Conservation (phyloP, 2,113 vertebrate genomes). For the Prionailurus bengalensis region DNA sequence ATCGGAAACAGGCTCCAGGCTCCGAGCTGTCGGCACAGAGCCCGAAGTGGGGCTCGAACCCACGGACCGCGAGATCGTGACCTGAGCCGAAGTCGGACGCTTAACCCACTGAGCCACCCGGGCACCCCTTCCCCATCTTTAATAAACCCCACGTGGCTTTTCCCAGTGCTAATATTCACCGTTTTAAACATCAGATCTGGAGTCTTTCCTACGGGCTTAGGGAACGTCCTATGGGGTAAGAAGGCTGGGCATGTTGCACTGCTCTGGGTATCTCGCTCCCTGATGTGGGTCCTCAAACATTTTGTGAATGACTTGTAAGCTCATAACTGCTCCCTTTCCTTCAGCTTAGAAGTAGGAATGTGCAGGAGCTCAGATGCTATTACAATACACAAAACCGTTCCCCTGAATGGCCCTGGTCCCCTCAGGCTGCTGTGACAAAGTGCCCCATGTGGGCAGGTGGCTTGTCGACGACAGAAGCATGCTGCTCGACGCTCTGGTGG, state of each 20-base stretch:
- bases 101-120: too few relatives aligned
- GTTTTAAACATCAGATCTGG: neutral
- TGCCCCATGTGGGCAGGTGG: accelerated
- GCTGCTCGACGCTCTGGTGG: neutral
- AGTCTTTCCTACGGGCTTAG: neutral
- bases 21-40: too few relatives aligned
- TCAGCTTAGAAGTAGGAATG: neutral
- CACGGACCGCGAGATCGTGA: too few relatives aligned
- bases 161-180: neutral
- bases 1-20: too few relatives aligned
- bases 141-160: neutral
- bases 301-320: neutral
- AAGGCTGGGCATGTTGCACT: neutral
- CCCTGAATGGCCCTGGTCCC: accelerated
- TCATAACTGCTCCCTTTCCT: neutral
- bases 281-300: neutral
- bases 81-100: too few relatives aligned
- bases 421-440: neutral
- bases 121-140: neutral
- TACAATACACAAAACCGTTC: neutral
- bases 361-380: neutral
- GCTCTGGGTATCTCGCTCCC: neutral
- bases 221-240: accelerated
- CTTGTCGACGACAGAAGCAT: accelerated
- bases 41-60: too few relatives aligned